Evolutionary conservation across 1,140 invertebrate genomes (phyloP), one percentile per base, ranked within the genome.

Genomic region (Eueides isabella): DNA sequence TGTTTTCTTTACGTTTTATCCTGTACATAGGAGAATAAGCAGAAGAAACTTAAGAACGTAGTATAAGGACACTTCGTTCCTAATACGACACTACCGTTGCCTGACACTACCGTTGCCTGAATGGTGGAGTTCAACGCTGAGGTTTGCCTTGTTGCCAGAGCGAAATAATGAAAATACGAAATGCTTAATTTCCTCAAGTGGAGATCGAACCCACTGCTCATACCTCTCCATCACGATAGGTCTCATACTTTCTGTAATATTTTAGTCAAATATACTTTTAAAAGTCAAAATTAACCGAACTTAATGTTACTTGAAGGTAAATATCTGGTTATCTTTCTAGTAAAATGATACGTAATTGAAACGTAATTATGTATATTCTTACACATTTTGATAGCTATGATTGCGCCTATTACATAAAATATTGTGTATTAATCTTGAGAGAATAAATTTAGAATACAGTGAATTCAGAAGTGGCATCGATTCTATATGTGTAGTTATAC

Each of bases 371-470:
- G 55, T 68, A 74, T 68, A 63, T 33, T 12, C 48, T 68, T 29
- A 74, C 65, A 73, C 72, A 64, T 67, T 74, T 44, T 31, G 72
- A 67, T 67, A 35, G 72, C 30, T 74, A 74, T 55, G 61, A 74
- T 74, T 68, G 68, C 72, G 23, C 61, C 55, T 61, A 68, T 68
- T 74, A 74, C 29, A 33, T 64, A 29, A 74, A 68, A 68, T 67
- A 26, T 55, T 55, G 41, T 55, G 19, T 26, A 9, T 26, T 7
- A 19, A 55, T 7, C 48, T 23, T 26, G 11, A 19, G 19, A 55
- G n/a, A 6, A 26, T 5, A 11, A 23, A 2, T 23, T 55, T 0
- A 55, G 48, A 55, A 4, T 1, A 11, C 6, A 11, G 9, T 19
- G 9, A 7, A 1, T 44, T 23, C 4, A n/a, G 2, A 55, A 26